Base-by-base conservation (phyloP, 2,113 vertebrate genomes). In the Bufo gargarizans region DNA sequence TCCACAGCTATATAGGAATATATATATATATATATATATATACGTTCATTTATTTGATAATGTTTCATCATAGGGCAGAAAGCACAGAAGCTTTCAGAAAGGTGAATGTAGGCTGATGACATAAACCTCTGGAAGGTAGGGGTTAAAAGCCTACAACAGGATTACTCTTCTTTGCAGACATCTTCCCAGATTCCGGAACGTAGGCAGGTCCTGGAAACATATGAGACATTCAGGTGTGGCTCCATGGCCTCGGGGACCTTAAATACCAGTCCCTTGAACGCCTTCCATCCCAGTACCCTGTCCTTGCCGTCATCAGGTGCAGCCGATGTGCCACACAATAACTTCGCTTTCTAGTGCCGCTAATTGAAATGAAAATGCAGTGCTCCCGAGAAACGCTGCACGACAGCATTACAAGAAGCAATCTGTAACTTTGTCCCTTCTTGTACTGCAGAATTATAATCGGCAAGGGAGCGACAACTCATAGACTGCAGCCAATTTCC, bases 401-500 rank as follows among this genome's bases (percentile, higher is more conserved):
- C 71, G 67, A 82, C 43, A 53, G 79, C 79, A 82, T 50, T 76
- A 74, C 65, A 88, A 69, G 79, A 63, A 82, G 79, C 77, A 88
- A 88, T 88, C 53, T 76, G 67, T 82, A 88, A 88, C 79, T 74
- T 50, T 82, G 86, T 82, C 79, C 86, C 86, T 82, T 88, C 69
- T 71, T 61, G 67, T 82, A 82, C 86, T 61, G 86, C 53, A 82
- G 69, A 88, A 88, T 88, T 88, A 88, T 88, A 76, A 88, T 76
- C 86, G 47, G 53, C 79, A 61, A 77, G 86, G 86, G 80, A 79
- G 80, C 77, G 80, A 88, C 80, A 88, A 88, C 56, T 88, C 79
- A 82, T 88, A 88, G 78, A 61, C 69, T 88, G 43, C 86, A 88
- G 79, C 67, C 86, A 88, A 88, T 88, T 82, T 82, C 86, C 86